phyloP scores from a whole-genome alignment of 1,140 invertebrate genomes.

The Drosophila sechellia region DNA sequence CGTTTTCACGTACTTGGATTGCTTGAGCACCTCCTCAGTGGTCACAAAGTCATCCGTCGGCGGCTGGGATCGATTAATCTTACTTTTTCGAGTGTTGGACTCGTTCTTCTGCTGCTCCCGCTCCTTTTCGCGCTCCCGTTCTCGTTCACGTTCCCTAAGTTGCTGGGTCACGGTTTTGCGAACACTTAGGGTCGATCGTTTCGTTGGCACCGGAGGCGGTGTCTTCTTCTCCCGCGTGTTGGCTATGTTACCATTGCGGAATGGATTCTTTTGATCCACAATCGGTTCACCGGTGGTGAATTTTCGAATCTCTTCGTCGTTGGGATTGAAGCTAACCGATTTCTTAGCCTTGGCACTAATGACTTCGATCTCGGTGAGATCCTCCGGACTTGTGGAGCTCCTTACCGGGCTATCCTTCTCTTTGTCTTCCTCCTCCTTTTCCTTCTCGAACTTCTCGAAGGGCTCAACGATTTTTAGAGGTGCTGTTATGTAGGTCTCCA shows the following conservation, averaged over 20 bases:
- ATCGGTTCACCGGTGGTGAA: conserved; percentile 80
- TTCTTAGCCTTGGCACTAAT: conserved; percentile 60
- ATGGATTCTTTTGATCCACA: conserved; percentile 81
- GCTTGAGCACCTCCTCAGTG: conserved; percentile 83
- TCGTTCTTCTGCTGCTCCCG: conserved; percentile 67
- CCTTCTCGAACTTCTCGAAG: conserved; percentile 16
- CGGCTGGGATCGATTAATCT: conserved; percentile 1
- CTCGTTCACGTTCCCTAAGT: conserved; percentile 60
- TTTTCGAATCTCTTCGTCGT: conserved; percentile 76
- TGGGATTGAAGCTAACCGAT: conserved; percentile 75
- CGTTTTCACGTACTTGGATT: conserved; percentile 84
- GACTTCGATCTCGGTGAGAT: not conserved
- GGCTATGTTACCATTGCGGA: conserved; percentile 56
- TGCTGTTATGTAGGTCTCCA: conserved; percentile 30
- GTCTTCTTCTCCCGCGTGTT: conserved; percentile 55
- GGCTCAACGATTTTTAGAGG: conserved; percentile 55
- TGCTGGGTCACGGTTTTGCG: conserved; percentile 73
- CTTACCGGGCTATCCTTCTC: not conserved
- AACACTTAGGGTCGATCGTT: conserved; percentile 71
- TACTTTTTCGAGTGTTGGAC: conserved; percentile 47
- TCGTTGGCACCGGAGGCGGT: conserved; percentile 68
- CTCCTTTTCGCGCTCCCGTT: conserved; percentile 64
- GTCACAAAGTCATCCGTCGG: conserved; percentile 73
- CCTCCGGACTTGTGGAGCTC: not conserved
- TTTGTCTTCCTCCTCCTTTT: not conserved